These are phyloP conservation scores for Spisula solida DNA, from an alignment of 2,888 invertebrate genomes.

Conservation along the genomic window DNA sequence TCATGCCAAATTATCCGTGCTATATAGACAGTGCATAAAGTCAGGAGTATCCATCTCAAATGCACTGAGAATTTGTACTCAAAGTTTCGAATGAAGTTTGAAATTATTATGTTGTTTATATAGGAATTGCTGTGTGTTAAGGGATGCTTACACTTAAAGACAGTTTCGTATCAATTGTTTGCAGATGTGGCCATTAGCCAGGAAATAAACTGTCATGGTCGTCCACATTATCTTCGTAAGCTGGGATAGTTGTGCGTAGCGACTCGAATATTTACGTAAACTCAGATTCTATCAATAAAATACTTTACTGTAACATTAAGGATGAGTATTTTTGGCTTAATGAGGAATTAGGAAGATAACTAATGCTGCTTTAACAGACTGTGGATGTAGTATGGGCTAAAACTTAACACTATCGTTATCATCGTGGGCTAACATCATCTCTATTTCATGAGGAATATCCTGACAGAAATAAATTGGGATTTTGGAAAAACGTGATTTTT, in stretches of 20 bases:
- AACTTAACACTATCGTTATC: not conserved
- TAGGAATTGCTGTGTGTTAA: slow-evolving; percentile 34
- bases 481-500: not conserved
- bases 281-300: slow-evolving; percentile 10
- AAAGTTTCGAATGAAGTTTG: not conserved
- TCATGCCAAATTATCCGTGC: too few relatives aligned
- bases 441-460: not conserved
- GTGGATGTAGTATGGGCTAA: not conserved
- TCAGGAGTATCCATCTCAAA: not conserved
- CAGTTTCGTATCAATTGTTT: slow-evolving; percentile 45
- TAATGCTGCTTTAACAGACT: not conserved
- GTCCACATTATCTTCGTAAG: not conserved
- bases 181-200: slow-evolving; percentile 50
- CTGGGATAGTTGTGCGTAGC: not conserved
- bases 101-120: slow-evolving; percentile 39
- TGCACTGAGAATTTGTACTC: not conserved
- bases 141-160: slow-evolving; percentile 39
- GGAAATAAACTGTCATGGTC: slow-evolving; percentile 39
- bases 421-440: not conserved
- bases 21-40: not conserved
- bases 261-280: not conserved
- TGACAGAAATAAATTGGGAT: not conserved
- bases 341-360: slow-evolving; percentile 14
- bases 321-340: not conserved
- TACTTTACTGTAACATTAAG: slow-evolving; percentile 15